These are phyloP conservation scores for Sturmia bella DNA, from an alignment of 2,888 invertebrate genomes.

Conservation along the genomic window DNA sequence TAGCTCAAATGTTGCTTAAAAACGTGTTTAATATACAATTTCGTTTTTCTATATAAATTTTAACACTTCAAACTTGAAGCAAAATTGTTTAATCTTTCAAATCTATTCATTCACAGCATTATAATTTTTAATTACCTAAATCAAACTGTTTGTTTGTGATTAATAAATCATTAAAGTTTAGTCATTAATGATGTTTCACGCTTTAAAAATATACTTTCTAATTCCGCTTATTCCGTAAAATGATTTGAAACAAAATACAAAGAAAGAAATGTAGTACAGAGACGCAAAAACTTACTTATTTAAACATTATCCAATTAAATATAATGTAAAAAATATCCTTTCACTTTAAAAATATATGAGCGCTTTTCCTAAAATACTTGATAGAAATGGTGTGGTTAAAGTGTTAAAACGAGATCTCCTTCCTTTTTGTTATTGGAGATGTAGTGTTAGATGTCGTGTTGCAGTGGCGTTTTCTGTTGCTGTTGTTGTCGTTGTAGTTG, in stretches of 20 bases:
- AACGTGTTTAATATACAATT: too few species aligned
- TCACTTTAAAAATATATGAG: constrained; percentile 52
- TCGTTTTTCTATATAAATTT: too few species aligned
- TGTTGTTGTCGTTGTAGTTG: constrained; percentile 16
- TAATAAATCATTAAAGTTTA: constrained; percentile 19
- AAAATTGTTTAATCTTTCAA: too few species aligned
- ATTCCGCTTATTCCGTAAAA: constrained; percentile 5
- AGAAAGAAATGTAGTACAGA: constrained; percentile 17
- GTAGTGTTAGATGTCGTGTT: neutral
- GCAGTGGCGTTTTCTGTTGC: constrained; percentile 4
- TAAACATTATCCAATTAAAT: constrained; percentile 76
- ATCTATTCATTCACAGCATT: too few species aligned
- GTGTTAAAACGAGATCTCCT: constrained; percentile 42
- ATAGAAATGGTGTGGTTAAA: neutral
- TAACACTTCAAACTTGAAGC: too few species aligned
- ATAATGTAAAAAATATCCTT: constrained; percentile 80
- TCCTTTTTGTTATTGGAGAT: neutral
- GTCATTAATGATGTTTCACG: constrained; percentile 20
- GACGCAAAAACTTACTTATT: constrained; percentile 75
- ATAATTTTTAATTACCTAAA: neutral
- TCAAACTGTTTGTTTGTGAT: constrained; percentile 16
- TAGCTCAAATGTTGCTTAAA: too few species aligned
- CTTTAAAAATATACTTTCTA: constrained; percentile 32
- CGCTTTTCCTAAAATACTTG: constrained; percentile 4
- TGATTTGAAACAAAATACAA: neutral